Evolutionary conservation across 2,797 vertebrate genomes (phyloP).

Genomic region (Tokudaia tokunoshimensis): DNA sequence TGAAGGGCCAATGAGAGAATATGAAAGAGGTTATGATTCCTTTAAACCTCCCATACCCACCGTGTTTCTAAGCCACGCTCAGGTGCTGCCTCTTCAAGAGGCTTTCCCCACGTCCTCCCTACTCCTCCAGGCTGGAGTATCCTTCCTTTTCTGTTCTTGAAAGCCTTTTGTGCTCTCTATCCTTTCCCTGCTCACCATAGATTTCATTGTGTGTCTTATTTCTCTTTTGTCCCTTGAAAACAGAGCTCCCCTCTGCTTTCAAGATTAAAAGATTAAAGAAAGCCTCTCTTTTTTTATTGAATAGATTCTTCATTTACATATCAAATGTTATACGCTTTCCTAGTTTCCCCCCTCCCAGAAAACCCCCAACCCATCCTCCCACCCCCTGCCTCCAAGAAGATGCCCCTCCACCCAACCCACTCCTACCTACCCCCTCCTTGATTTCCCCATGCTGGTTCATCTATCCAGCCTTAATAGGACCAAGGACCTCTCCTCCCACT

Average conservation of each 20-base stretch:
- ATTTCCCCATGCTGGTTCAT: too few relatives aligned
- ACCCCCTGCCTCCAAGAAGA: too few relatives aligned
- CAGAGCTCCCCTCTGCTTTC: background rate
- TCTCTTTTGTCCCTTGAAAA: slow-evolving; percentile 16
- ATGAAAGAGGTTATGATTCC: background rate
- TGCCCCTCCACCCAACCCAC: too few relatives aligned
- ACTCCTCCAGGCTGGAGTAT: accelerated
- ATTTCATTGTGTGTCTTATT: slow-evolving; percentile 5
- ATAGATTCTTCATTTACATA: too few relatives aligned
- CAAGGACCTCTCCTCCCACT: too few relatives aligned
- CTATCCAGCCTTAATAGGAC: too few relatives aligned
- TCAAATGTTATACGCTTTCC: too few relatives aligned
- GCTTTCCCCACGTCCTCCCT: background rate
- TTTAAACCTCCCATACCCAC: background rate
- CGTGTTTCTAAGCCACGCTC: background rate
- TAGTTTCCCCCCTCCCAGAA: too few relatives aligned
- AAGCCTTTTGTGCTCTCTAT: background rate
- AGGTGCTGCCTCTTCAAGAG: background rate
- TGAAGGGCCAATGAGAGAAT: background rate
- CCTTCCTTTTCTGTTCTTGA: background rate
- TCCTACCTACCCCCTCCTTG: too few relatives aligned
- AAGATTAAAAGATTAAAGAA: background rate
- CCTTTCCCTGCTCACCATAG: background rate
- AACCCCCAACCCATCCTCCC: too few relatives aligned
- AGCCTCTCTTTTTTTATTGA: background rate